Evolutionary conservation across 2,113 vertebrate species (phyloP).

Genomic region (Sylvia atricapilla): DNA sequence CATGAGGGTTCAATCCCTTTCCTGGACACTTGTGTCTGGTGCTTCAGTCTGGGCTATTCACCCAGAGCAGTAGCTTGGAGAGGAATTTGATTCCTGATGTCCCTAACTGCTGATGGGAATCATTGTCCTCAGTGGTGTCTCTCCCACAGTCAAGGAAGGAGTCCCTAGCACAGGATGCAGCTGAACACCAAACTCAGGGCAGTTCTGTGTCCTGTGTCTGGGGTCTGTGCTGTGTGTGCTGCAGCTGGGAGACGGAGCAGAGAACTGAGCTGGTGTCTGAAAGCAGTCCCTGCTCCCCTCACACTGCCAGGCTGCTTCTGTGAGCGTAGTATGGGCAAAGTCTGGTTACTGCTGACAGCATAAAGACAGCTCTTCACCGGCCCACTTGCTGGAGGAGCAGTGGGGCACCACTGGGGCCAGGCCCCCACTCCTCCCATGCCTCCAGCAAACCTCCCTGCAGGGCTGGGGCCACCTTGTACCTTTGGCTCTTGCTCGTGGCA

Average conservation of each 20-base stretch:
- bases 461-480: not conserved
- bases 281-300: not conserved
- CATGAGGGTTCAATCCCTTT: not conserved
- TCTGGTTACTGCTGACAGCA: not conserved
- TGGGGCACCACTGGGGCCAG: fast-evolving
- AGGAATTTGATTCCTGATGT: not conserved
- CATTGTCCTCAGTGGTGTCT: not conserved
- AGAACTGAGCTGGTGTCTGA: not conserved
- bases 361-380: not conserved
- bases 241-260: fast-evolving
- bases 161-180: not conserved
- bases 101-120: not conserved
- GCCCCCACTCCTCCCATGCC: not conserved
- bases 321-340: fast-evolving
- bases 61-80: fast-evolving
- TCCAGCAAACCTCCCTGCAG: not conserved
- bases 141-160: not conserved
- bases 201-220: not conserved
- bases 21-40: not conserved
- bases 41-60: not conserved
- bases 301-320: not conserved
- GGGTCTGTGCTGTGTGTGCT: not conserved
- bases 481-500: fast-evolving
- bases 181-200: not conserved
- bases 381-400: not conserved